Conservation (phyloP, 2,888 invertebrate genomes). For the Polyommatus icarus region DNA sequence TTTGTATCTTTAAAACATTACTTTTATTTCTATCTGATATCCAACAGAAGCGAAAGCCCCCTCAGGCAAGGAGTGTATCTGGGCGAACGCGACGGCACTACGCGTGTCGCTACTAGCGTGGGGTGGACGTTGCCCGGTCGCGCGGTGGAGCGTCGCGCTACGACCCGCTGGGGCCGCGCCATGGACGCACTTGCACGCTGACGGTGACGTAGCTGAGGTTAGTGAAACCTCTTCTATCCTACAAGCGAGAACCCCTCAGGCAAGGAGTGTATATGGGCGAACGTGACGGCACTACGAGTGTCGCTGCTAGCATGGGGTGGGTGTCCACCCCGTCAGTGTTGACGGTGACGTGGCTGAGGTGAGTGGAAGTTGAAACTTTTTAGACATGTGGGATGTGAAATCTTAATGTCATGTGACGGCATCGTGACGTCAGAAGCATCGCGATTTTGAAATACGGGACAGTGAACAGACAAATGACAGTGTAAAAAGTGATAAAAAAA, state of each 20-base stretch:
- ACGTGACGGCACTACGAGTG: too few species aligned
- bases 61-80: conserved; percentile 83
- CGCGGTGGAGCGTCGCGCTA: conserved; percentile 82
- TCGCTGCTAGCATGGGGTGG: too few species aligned
- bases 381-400: too few species aligned
- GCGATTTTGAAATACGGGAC: too few species aligned
- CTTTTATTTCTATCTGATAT: too few species aligned
- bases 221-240: not conserved
- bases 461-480: too few species aligned
- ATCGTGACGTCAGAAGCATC: too few species aligned
- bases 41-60: conserved; percentile 80
- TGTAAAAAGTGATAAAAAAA: too few species aligned
- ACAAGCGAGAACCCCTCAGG: conserved; percentile 42
- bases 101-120: conserved; percentile 85
- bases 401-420: too few species aligned
- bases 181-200: conserved; percentile 60
- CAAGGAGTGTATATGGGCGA: conserved; percentile 49
- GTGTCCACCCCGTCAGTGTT: too few species aligned
- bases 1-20: too few species aligned
- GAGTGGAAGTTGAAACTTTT: not conserved
- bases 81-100: conserved; percentile 85
- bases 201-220: conserved; percentile 57
- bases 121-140: conserved; percentile 86
- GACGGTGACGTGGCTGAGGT: conserved; percentile 58
- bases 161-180: conserved; percentile 52